Base-by-base conservation (phyloP, 2,888 invertebrate species). In the Lomographa bimaculata region DNA sequence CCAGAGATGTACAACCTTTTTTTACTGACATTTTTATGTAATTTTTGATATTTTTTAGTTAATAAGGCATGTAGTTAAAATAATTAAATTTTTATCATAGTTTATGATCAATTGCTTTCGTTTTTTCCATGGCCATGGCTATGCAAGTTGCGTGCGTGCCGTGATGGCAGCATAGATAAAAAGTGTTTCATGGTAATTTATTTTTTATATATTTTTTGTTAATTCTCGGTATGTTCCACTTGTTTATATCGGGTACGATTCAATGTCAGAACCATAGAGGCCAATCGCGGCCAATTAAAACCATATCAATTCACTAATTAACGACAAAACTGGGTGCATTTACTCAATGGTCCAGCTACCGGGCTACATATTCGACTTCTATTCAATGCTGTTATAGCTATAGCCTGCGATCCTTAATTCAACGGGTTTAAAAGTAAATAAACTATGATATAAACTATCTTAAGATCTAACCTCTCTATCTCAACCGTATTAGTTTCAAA, bases 1-100 rank as follows among this genome's bases (percentile, higher is more conserved):
- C 72, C 82, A 83, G 82, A 62, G 78, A 79, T 60, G 60, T 65
- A 63, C 69, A 84, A 84, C 81, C 79, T 81, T 81, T 78, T 63
- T 50, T 2, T 14, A 14, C 14, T 3, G 14, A 14, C 4, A 14
- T 14, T 14, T 3, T 14, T 14, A 14, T 14, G n/a, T 14, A 4
- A 7, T 8, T 20, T 25, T 25, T 19, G 5, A 20, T 17, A 9
- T 19, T 10, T 12, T 28, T 48, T 36, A 26, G 21, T 20, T 11
- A 28, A 27, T 36, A 20, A 48, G 34, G 43, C 33, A 47, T 46
- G 25, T 47, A 36, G 32, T 42, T 37, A 50, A 58, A 58, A 63
- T 64, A 60, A 60, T 64, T 60, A 56, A 57, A 58, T 54, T 60
- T 57, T 66, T 70, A 73, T 76, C 71, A 69, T 75, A 75, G 77